phyloP scores from a whole-genome alignment of 2,113 vertebrate species.

The Leptobrachium leishanense region DNA sequence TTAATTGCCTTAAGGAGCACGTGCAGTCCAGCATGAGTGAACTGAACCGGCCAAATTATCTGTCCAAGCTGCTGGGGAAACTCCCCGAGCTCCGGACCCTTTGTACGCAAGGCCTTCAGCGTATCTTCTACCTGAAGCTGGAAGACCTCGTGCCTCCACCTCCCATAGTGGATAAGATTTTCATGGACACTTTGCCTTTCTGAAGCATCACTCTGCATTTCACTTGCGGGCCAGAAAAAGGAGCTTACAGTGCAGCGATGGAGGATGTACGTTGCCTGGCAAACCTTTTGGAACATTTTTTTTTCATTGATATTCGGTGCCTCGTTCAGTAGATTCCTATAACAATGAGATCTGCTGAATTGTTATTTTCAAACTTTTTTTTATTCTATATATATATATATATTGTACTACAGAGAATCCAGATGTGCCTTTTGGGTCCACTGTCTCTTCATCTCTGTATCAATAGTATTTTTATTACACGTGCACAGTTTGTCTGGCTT shows the following conservation, averaged over 20 bases:
- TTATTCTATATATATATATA: background rate
- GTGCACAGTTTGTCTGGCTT: slow-evolving; percentile 19
- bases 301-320: slow-evolving; percentile 40
- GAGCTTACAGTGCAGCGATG: background rate
- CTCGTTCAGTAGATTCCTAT: slow-evolving; percentile 11
- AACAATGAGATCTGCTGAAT: slow-evolving; percentile 33
- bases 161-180: slow-evolving; percentile 90
- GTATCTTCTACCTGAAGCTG: slow-evolving; percentile 95
- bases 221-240: slow-evolving; percentile 6
- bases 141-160: slow-evolving; percentile 89
- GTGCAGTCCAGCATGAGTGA: slow-evolving; percentile 67
- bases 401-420: slow-evolving; percentile 29
- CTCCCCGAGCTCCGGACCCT: slow-evolving; percentile 91
- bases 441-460: slow-evolving; percentile 14
- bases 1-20: slow-evolving; percentile 91
- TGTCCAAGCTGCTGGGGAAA: slow-evolving; percentile 88
- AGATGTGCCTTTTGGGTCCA: slow-evolving; percentile 58
- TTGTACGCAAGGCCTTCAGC: slow-evolving; percentile 90
- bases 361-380: slow-evolving; percentile 27
- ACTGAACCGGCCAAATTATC: slow-evolving; percentile 73
- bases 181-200: slow-evolving; percentile 92
- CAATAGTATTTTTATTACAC: slow-evolving; percentile 28
- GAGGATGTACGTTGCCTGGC: slow-evolving; percentile 2
- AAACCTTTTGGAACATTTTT: slow-evolving; percentile 9
- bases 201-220: slow-evolving; percentile 59